A percentile compares a stretch with the other conserved stretches of the same genome.
Evolutionary conservation across 1,140 invertebrate species (phyloP).

Genomic region (Saccostrea cuccullata): DNA sequence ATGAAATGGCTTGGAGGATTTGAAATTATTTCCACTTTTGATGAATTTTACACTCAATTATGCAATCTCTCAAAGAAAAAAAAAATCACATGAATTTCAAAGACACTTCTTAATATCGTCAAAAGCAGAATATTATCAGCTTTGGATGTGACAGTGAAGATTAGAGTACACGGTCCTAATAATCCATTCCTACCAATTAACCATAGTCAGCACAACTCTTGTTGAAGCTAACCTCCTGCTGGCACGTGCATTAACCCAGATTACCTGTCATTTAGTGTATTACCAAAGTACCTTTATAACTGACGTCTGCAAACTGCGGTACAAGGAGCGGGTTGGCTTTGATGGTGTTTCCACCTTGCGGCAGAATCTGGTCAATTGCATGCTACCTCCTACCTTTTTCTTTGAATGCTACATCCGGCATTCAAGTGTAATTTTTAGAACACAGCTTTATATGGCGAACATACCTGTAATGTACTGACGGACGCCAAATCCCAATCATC

Average conservation of each 20-base stretch:
- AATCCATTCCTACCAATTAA: background rate
- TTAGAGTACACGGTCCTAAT: slow-evolving; percentile 1
- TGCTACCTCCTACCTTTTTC: background rate
- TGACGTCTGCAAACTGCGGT: background rate
- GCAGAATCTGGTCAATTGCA: background rate
- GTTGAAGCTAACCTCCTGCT: background rate
- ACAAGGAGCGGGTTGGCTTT: slow-evolving; percentile 5
- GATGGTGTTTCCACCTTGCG: background rate
- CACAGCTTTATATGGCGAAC: background rate
- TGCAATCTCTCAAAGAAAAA: slow-evolving; percentile 2
- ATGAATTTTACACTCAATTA: background rate
- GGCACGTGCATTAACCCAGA: background rate
- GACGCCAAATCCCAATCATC: slow-evolving; percentile 75
- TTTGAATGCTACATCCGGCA: background rate
- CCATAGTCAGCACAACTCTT: background rate
- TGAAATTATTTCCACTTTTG: background rate
- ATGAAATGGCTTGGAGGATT: background rate
- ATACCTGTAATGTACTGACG: slow-evolving; percentile 71
- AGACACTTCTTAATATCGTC: background rate
- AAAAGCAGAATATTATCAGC: background rate
- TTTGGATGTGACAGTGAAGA: background rate
- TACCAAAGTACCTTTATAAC: background rate
- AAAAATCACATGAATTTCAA: background rate
- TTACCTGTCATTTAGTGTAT: slow-evolving; percentile 6
- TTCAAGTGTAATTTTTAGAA: background rate